Evolutionary conservation across 2,888 invertebrate genomes (phyloP), one percentile per base, ranked within the genome.

Genomic region (Patella pellucida): DNA sequence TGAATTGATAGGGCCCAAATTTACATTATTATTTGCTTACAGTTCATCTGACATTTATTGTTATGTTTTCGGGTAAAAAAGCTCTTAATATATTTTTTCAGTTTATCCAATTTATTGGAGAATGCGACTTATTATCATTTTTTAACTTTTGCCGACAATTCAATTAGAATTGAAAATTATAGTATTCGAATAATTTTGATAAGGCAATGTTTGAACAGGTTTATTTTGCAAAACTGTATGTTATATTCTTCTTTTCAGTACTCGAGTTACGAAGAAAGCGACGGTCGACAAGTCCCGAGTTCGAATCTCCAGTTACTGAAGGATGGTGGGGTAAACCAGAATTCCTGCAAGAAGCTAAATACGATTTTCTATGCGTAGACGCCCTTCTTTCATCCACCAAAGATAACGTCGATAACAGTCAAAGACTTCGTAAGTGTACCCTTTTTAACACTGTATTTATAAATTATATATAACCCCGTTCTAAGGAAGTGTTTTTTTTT

Each of bases 311-410:
- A 0, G 81, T 88, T n/a, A 83, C 86, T 2, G 80, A 82, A 73
- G 89, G 89, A 27, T 82, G 85, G 74, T 89, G 89, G 89, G 85
- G 85, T 1, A 88, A 86, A 72, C 89, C 89, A 2, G 74, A 76
- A 5, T 84, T 84, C 68, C 83, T 89, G 12, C 77, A 77, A 4
- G 85, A 88, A 70, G 88, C 88, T 56, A 89, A 87, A 75, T 88
- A 86, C 78, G 88, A 88, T 71, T 89, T 89, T 69, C 83, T 89
- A 3, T 85, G 87, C 51, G 80, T 87, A 1, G 83, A 84, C 54
- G 88, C 87, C 9, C 79, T 81, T 7, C 81, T 88, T 9, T 76
- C 79, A 11, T 88, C 87, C 1, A 87, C 87, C 3, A 83, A 76
- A 72, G 79, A 84, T 12, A 62, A 62, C 62, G 62, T 76, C 0